phyloP scores from a whole-genome alignment of 2,113 vertebrate genomes.

The Lynx canadensis region DNA sequence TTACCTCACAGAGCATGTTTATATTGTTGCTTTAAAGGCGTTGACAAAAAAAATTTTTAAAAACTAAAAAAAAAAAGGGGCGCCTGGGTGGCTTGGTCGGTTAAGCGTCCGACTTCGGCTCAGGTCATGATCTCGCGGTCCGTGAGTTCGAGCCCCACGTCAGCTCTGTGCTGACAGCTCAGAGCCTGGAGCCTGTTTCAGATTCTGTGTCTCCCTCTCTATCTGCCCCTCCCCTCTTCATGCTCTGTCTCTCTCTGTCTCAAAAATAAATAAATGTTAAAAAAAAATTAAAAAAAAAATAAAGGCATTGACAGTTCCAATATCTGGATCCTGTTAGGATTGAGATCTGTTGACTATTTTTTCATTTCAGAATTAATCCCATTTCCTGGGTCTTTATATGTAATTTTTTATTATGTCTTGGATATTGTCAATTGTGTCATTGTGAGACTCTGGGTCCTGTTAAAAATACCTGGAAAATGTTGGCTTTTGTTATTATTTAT shows the following conservation, averaged over 20 bases:
- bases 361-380: background rate
- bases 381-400: background rate
- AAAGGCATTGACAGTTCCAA: background rate
- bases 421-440: background rate
- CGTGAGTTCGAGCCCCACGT: too few relatives aligned
- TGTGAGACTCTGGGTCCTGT: background rate
- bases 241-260: background rate
- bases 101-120: too few relatives aligned
- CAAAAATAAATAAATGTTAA: background rate
- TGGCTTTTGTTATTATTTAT: background rate
- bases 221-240: background rate
- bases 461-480: background rate
- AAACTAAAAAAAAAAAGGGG: too few relatives aligned
- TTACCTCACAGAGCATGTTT: background rate
- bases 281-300: background rate
- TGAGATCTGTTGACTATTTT: background rate
- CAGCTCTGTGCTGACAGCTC: too few relatives aligned
- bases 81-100: too few relatives aligned
- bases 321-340: background rate
- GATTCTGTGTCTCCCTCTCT: too few relatives aligned
- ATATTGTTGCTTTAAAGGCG: background rate
- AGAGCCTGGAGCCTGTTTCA: background rate
- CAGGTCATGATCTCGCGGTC: too few relatives aligned
- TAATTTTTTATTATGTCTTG: background rate
- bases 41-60: background rate